These are phyloP conservation scores for Sitobion miscanthi DNA, from an alignment of 1,140 invertebrate species.

Conservation along the genomic window DNA sequence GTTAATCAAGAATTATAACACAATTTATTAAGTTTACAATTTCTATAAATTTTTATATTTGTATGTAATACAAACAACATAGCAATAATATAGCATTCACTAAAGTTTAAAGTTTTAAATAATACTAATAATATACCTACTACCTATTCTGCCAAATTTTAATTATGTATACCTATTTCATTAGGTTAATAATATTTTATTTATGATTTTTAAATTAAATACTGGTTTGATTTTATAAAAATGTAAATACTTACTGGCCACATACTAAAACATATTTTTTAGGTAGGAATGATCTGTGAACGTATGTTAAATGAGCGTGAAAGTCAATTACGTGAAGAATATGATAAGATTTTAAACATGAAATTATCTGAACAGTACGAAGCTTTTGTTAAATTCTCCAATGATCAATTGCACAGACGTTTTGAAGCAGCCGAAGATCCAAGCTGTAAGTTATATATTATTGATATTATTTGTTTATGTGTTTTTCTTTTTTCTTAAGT, in stretches of 20 bases:
- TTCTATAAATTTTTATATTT: too few relatives aligned
- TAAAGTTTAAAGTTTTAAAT: too few relatives aligned
- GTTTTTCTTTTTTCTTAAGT: not conserved
- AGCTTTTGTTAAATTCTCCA: slow-evolving; percentile 95
- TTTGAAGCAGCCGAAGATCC: slow-evolving; percentile 74
- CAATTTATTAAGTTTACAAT: too few relatives aligned
- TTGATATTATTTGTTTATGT: not conserved
- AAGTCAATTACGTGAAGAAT: slow-evolving; percentile 87
- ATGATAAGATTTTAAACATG: slow-evolving; percentile 86
- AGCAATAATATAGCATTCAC: too few relatives aligned
- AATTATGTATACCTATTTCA: not conserved
- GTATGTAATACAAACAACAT: too few relatives aligned
- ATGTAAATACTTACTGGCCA: too few relatives aligned
- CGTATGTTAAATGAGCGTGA: slow-evolving; percentile 93
- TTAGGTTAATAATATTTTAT: too few relatives aligned
- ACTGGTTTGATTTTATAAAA: too few relatives aligned
- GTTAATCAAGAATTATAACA: too few relatives aligned
- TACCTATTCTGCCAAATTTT: not conserved
- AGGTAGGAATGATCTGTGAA: slow-evolving; percentile 95
- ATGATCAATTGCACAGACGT: slow-evolving; percentile 92
- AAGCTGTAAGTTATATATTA: slow-evolving; percentile 70
- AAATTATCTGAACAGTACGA: slow-evolving; percentile 97
- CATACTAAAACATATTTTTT: not conserved
- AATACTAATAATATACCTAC: too few relatives aligned
- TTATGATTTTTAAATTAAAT: too few relatives aligned